Evolutionary conservation across 2,113 vertebrate species (phyloP).

Genomic region (Larimichthys polyactis): DNA sequence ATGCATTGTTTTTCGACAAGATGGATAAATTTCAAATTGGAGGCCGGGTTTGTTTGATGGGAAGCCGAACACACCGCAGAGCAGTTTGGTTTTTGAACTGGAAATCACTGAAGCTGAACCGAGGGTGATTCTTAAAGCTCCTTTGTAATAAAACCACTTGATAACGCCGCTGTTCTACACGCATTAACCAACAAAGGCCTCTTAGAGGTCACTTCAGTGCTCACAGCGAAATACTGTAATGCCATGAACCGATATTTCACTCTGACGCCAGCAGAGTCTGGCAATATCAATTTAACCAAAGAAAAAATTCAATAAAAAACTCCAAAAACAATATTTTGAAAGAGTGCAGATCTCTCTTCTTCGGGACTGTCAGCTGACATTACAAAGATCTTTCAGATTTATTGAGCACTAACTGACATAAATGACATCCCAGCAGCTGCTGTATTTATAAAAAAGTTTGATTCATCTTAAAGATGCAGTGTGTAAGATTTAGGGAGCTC

Average conservation of each 20-base stretch:
- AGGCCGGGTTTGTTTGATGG: not conserved
- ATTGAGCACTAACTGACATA: not conserved
- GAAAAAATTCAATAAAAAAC: not conserved
- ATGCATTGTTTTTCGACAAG: conserved; percentile 35
- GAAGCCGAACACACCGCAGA: not conserved
- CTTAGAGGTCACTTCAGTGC: not conserved
- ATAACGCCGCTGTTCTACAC: not conserved
- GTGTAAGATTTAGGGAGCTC: too few species aligned
- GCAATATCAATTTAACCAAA: not conserved
- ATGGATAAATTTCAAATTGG: conserved; percentile 25
- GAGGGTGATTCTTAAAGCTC: conserved; percentile 1
- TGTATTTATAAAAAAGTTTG: not conserved
- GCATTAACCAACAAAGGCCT: not conserved
- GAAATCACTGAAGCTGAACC: not conserved
- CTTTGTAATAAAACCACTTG: not conserved
- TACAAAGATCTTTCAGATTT: not conserved
- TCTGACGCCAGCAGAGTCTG: not conserved
- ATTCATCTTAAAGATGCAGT: not conserved
- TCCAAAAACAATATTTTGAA: too few species aligned
- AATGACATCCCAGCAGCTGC: not conserved
- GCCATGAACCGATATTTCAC: not conserved
- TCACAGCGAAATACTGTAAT: not conserved
- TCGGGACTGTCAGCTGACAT: not conserved
- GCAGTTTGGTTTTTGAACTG: not conserved
- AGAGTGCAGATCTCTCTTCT: not conserved